Base-by-base conservation (phyloP, 2,113 vertebrate species). In the Crotalus horridus region DNA sequence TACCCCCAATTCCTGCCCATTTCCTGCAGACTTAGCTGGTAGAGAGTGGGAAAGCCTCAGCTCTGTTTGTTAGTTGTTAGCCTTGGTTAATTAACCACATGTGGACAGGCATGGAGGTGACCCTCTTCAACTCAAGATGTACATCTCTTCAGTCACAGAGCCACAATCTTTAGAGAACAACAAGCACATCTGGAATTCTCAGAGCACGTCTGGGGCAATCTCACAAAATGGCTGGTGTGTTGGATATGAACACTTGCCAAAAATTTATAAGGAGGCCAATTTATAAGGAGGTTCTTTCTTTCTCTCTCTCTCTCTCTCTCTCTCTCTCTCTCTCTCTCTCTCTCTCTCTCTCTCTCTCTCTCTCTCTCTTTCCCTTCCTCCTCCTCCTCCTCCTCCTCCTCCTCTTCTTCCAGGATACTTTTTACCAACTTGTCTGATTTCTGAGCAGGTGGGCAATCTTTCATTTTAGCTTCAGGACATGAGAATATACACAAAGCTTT, bases 1-100 rank as follows among this genome's bases (percentile, higher is more conserved):
- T n/a, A 2, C 53, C 10, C 56, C 26, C 61, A n/a, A n/a, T n/a
- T 87, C 89, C 59, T 95, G 85, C 55, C 93, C 91, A 33, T 85
- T 96, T 96, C 92, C 90, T 94, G 86, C 53, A 87, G 89, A 92
- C 87, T 92, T 64, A 59, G 55, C 81, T 90, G 55, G 46, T 91
- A 17, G 6, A 11, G 48, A 54, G 29, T 13, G 3, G 29, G 93
- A 54, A 85, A 29, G 20, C 15, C 17, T 29, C 24, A 59, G 21
- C 12, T 33, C 26, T 46, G 2, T 43, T 54, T 21, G 53, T 54
- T 26, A 33, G 3, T 6, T 24, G 7, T 85, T 1, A 61, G 23
- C 39, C 43, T 56, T 6, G 4, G 10, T 26, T 86, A n/a, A 85
- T 26, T 86, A n/a, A 85, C 3, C 26, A 64, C 10, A 64, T 29